Conservation (phyloP, 2,797 vertebrate genomes). For the Alca torda region DNA sequence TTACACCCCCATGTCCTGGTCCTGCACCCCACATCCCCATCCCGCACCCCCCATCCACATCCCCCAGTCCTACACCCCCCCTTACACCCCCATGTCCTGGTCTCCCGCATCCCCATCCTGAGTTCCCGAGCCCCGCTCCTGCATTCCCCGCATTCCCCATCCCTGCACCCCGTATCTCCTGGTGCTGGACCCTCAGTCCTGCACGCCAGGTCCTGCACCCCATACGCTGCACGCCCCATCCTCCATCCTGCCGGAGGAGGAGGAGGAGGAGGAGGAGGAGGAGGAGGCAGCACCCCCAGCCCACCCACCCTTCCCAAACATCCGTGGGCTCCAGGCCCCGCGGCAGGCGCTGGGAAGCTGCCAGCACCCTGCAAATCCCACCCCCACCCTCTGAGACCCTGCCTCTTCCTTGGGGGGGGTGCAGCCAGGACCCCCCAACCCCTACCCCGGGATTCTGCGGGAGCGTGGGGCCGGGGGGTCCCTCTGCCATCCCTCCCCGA, state of each 20-base stretch:
- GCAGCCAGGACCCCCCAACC: not conserved
- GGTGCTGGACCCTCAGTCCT: not conserved
- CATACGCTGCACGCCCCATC: not conserved
- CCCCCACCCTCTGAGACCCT: not conserved
- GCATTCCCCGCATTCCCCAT: not conserved
- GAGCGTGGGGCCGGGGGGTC: rapidly evolving
- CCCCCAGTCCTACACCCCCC: too few species aligned
- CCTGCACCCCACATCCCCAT: not conserved
- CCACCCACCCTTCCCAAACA: not conserved
- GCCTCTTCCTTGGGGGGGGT: not conserved
- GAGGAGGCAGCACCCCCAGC: not conserved
- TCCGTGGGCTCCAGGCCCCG: rapidly evolving
- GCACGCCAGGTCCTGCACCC: not conserved
- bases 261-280: not conserved
- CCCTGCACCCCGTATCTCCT: rapidly evolving
- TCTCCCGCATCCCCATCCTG: too few species aligned
- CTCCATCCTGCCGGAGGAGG: not conserved
- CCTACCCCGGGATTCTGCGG: rapidly evolving
- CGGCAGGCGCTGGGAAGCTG: not conserved
- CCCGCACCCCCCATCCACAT: not conserved
- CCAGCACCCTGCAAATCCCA: not conserved
- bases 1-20: too few species aligned
- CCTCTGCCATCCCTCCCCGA: not conserved
- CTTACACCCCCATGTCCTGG: too few species aligned
- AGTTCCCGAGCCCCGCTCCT: not conserved